These are phyloP conservation scores for Nasonia oneida DNA, from an alignment of 2,888 invertebrate species.

Conservation along the genomic window DNA sequence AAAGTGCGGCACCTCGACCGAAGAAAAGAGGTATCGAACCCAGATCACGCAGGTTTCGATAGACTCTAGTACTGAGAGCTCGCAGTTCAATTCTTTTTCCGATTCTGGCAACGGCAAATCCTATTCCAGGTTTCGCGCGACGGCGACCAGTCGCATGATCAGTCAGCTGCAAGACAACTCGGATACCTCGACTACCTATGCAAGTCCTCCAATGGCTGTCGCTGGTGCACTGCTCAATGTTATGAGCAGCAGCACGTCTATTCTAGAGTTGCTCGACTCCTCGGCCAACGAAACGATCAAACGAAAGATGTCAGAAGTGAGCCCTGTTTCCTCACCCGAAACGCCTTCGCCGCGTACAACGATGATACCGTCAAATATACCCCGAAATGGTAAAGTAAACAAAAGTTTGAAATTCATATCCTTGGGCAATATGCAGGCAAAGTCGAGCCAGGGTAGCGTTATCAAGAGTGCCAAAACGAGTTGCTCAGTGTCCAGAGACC, in stretches of 20 bases:
- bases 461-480: background rate
- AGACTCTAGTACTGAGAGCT: slow-evolving; percentile 72
- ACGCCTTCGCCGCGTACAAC: slow-evolving; percentile 76
- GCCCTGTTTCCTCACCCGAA: slow-evolving; percentile 77
- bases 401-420: slow-evolving; percentile 66
- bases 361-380: slow-evolving; percentile 74
- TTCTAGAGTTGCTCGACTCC: slow-evolving; percentile 74
- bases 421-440: slow-evolving; percentile 14
- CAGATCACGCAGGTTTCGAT: slow-evolving; percentile 61
- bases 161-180: slow-evolving; percentile 70
- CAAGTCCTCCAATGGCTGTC: slow-evolving; percentile 71
- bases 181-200: slow-evolving; percentile 76
- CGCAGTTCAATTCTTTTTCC: slow-evolving; percentile 66
- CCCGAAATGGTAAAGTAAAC: slow-evolving; percentile 65
- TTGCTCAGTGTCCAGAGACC: background rate
- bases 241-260: slow-evolving; percentile 69
- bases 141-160: slow-evolving; percentile 65
- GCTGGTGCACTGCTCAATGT: slow-evolving; percentile 64
- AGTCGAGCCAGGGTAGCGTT: background rate
- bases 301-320: slow-evolving; percentile 66
- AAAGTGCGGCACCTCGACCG: background rate
- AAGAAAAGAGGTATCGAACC: slow-evolving; percentile 26
- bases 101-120: slow-evolving; percentile 59
- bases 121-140: slow-evolving; percentile 40
- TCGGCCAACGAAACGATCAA: slow-evolving; percentile 68